Evolutionary conservation across 2,113 vertebrate species (phyloP), one percentile per base, ranked within the genome.

Genomic region (Tragelaphus imberbis): DNA sequence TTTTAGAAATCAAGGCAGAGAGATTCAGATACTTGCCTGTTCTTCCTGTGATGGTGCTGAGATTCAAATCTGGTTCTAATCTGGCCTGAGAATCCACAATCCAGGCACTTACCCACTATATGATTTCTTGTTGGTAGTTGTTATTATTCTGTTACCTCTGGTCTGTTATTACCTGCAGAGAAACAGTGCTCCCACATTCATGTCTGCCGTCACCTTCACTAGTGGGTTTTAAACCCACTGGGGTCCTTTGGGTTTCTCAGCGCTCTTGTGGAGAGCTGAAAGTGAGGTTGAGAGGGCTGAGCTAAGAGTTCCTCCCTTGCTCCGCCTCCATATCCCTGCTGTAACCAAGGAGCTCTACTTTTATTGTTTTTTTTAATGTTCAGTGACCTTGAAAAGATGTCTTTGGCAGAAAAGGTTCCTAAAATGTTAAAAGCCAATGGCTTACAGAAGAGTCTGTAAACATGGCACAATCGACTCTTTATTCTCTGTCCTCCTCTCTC

Each of bases 1-100:
- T 85, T 90, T 90, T 58, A 85, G 58, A 90, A 90, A 94, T 93
- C 49, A 93, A 93, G 68, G 13, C 87, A 90, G 19, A 87, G 16
- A 75, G 51, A 61, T 61, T 79, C 44, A 63, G 15, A 59, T 56
- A 59, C 40, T 91, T 81, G 33, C 33, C 25, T 27, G n/a, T 28
- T 51, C 21, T 82, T 55, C 53, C 81, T 58, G 23, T 71, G 53
- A 71, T 91, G 61, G 28, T 82, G 21, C 88, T 36, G 51, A 61
- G 33, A 82, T 88, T 94, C 75, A 61, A 82, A 63, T 23, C 21
- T 75, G 28, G 61, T 84, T 87, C 53, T 85, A 10, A 61, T 23
- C 44, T 75, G 59, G 71, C 36, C 88, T 47, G 75, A 82, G 55
- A 82, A 94, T 94, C 59, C 47, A 88, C 30, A 84, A 23, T 75